Evolutionary conservation across 2,797 vertebrate genomes (phyloP).

Genomic region (Sternarchorhynchus goeldii): DNA sequence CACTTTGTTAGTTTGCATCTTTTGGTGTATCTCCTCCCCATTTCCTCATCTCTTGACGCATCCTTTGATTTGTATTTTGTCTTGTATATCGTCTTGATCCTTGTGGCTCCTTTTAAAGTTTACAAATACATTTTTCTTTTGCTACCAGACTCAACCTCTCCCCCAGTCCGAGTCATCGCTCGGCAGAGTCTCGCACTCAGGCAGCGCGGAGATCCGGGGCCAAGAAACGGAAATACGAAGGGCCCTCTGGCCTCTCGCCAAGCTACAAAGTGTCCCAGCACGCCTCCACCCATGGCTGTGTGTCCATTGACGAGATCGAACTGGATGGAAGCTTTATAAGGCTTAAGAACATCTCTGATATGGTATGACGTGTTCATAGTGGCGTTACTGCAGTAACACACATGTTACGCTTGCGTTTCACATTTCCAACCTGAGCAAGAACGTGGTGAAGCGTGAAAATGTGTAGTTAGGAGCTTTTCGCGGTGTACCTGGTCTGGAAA

Average conservation of each 20-base stretch:
- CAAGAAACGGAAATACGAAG: constrained; percentile 80
- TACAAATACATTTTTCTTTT: not conserved
- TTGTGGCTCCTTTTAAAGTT: not conserved
- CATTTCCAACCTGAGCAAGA: too few relatives aligned
- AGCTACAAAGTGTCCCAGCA: constrained; percentile 73
- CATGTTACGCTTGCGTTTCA: too few relatives aligned
- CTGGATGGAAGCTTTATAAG: constrained; percentile 77
- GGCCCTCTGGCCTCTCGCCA: constrained; percentile 53
- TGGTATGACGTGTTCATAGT: constrained; percentile 58
- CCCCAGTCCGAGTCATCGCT: constrained; percentile 66
- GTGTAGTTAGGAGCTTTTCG: too few relatives aligned
- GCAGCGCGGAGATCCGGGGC: constrained; percentile 61
- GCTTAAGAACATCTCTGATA: constrained; percentile 78
- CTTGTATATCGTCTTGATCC: too few relatives aligned
- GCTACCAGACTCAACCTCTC: constrained; percentile 77
- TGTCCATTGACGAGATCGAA: constrained; percentile 81
- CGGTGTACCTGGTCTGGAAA: too few relatives aligned
- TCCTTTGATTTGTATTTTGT: not conserved
- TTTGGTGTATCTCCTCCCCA: not conserved
- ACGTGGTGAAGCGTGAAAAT: too few relatives aligned
- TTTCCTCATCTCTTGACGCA: not conserved
- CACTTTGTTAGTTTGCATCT: too few relatives aligned
- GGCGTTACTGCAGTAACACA: too few relatives aligned
- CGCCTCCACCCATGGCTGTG: constrained; percentile 59
- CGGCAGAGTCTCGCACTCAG: constrained; percentile 54